These are phyloP conservation scores for Trididemnum clinides DNA, from an alignment of 23 tunicate genomes.

Conservation along the genomic window DNA sequence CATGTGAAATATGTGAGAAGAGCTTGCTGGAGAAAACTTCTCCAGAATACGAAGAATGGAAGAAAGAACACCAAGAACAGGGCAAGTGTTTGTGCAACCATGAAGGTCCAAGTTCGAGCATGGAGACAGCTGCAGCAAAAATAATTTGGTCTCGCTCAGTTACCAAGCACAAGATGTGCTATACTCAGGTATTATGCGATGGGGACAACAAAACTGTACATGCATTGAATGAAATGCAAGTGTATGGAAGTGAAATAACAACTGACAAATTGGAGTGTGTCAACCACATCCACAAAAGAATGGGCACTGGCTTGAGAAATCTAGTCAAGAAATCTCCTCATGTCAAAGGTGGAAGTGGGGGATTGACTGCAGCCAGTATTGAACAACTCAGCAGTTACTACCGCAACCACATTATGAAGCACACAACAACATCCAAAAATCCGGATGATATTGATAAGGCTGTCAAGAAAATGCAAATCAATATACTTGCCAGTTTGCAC, in stretches of 20 bases:
- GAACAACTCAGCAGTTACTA: not conserved
- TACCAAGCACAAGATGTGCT: not conserved
- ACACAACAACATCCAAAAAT: not conserved
- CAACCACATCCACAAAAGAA: constrained; percentile 31
- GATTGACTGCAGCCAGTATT: not conserved
- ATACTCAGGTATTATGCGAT: not conserved
- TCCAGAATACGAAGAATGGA: not conserved
- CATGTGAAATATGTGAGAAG: not conserved
- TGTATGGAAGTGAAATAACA: not conserved
- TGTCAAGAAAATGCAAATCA: constrained; percentile 16
- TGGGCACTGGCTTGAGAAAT: constrained; percentile 19
- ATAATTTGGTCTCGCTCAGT: not conserved
- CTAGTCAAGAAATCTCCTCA: not conserved
- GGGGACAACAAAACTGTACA: constrained; percentile 26
- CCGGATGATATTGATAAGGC: not conserved
- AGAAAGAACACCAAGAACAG: not conserved
- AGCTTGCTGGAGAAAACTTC: too few relatives aligned
- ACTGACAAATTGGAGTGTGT: constrained; percentile 28
- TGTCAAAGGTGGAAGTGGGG: constrained; percentile 25
- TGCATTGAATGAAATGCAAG: not conserved
- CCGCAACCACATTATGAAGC: constrained; percentile 1
- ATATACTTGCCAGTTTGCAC: constrained; percentile 11
- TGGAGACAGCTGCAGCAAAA: constrained; percentile 12
- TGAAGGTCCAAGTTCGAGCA: constrained; percentile 21
- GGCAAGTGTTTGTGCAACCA: not conserved